Evolutionary conservation across 2,113 vertebrate species (phyloP).

Genomic region (Casuarius casuarius): DNA sequence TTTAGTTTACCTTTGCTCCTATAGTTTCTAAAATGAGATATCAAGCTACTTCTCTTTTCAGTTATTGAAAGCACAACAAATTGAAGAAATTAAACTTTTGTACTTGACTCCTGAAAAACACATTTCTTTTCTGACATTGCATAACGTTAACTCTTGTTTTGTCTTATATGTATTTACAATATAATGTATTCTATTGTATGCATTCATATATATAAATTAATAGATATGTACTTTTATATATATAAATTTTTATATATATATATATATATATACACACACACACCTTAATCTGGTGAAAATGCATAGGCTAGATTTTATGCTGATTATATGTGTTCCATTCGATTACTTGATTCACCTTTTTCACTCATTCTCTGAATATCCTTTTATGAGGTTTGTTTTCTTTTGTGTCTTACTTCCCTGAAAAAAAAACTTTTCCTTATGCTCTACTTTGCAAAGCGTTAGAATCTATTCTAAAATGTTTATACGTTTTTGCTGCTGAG

Average conservation of each 20-base stretch:
- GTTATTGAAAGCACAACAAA: neutral
- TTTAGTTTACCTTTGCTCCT: neutral
- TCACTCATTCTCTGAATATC: accelerated
- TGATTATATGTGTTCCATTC: neutral
- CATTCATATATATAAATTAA: neutral
- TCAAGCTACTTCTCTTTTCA: neutral
- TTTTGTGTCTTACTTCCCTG: neutral
- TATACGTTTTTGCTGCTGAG: neutral
- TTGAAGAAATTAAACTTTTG: neutral
- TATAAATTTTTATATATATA: neutral
- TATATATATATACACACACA: neutral
- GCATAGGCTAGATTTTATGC: neutral
- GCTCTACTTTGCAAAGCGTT: neutral
- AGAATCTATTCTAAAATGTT: neutral
- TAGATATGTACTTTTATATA: neutral
- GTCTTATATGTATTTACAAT: neutral
- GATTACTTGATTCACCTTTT: neutral
- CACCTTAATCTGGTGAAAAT: accelerated
- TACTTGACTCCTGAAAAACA: neutral
- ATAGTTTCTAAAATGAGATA: neutral
- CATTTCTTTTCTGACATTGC: neutral
- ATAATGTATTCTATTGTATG: neutral
- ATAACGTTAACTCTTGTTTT: neutral
- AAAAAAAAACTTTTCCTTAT: neutral
- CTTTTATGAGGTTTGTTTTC: neutral